Conservation (phyloP, 2,113 vertebrate species). For the Halichoerus grypus region DNA sequence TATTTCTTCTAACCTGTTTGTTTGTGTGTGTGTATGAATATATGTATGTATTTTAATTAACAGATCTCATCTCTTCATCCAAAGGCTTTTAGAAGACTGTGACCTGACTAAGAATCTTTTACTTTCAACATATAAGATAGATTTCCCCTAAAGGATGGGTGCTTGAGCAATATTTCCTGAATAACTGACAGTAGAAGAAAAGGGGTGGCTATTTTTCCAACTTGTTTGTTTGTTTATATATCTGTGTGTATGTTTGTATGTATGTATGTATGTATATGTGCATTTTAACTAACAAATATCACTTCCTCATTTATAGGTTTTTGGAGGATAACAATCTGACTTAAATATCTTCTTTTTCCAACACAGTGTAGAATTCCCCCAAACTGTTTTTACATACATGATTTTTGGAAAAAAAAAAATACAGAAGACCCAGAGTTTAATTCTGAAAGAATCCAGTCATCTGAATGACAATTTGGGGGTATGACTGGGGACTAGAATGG, state of each 20-base stretch:
- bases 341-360: slow-evolving; percentile 48
- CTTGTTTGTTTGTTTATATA: not conserved
- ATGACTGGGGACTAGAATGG: slow-evolving; percentile 55
- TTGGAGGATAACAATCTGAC: not conserved
- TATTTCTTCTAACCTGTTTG: not conserved
- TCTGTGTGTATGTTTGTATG: not conserved
- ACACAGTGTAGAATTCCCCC: not conserved
- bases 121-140: not conserved
- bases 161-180: not conserved
- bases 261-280: not conserved
- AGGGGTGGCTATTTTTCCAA: not conserved
- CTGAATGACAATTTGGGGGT: slow-evolving; percentile 63
- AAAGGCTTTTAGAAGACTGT: not conserved
- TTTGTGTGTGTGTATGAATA: not conserved
- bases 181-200: not conserved
- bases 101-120: slow-evolving; percentile 7
- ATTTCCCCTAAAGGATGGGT: not conserved
- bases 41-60: not conserved
- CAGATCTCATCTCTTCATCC: not conserved
- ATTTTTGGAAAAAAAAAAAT: not conserved
- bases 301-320: not conserved
- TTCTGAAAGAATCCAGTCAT: slow-evolving; percentile 58
- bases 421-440: slow-evolving; percentile 20
- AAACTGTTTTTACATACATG: slow-evolving; percentile 9
- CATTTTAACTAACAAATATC: not conserved